phyloP scores from a whole-genome alignment of 2,113 vertebrate genomes.

The Ictalurus furcatus region DNA sequence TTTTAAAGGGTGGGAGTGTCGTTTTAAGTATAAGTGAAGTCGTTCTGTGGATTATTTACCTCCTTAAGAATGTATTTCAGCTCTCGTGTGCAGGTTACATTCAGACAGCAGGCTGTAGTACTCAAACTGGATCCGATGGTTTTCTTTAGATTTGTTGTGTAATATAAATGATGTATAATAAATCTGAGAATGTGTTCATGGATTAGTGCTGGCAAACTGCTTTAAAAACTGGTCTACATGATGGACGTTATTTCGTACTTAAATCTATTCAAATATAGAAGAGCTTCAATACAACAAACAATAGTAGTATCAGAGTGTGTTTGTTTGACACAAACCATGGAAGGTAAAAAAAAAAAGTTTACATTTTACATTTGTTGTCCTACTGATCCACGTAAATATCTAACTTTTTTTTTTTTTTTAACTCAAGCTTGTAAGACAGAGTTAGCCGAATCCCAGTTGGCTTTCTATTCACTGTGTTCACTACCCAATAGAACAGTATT shows the following conservation, averaged over 20 bases:
- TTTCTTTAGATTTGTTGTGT: neutral
- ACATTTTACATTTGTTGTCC: neutral
- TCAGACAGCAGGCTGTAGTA: neutral
- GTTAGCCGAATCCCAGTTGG: neutral
- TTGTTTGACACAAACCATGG: neutral
- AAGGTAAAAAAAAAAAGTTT: neutral
- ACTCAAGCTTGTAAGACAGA: neutral
- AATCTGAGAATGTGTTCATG: neutral
- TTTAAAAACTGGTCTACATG: neutral
- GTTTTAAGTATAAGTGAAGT: neutral
- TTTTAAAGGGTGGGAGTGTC: slow-evolving; percentile 14
- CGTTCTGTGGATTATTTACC: neutral
- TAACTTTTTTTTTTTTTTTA: neutral
- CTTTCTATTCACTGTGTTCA: neutral
- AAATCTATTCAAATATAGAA: neutral
- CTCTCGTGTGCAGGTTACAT: neutral
- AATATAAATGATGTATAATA: neutral
- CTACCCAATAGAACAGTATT: neutral
- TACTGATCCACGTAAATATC: neutral
- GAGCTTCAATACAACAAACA: neutral
- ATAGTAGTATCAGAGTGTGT: neutral
- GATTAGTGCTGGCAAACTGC: neutral
- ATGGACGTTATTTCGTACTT: neutral
- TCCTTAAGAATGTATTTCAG: neutral
- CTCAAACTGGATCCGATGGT: neutral